Conservation (phyloP, 1,140 invertebrate genomes). For the Anastrepha obliqua region DNA sequence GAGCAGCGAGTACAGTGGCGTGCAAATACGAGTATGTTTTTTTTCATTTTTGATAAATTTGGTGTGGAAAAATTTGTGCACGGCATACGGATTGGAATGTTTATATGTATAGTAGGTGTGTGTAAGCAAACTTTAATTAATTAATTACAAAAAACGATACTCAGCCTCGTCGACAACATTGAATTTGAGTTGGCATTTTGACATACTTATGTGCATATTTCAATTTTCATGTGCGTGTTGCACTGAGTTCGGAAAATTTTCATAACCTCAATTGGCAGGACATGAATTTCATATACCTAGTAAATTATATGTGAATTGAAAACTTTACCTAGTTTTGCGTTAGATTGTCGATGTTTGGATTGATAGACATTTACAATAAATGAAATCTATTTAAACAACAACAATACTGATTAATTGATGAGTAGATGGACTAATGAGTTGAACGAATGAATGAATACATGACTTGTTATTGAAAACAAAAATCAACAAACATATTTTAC, state of each 20-base stretch:
- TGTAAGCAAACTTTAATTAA: slow-evolving; percentile 16
- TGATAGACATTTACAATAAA: slow-evolving; percentile 4
- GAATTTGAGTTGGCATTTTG: not conserved
- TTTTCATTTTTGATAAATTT: not conserved
- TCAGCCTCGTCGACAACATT: not conserved
- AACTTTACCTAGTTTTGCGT: slow-evolving; percentile 43
- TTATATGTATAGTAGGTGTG: not conserved
- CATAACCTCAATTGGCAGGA: slow-evolving; percentile 18
- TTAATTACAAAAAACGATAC: slow-evolving; percentile 1
- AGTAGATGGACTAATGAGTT: not conserved
- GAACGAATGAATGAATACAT: slow-evolving; percentile 6
- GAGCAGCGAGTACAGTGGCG: slow-evolving; percentile 31
- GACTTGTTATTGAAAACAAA: not conserved
- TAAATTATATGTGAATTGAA: not conserved
- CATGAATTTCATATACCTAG: not conserved
- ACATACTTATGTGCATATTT: not conserved
- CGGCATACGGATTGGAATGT: not conserved
- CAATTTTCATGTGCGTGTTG: slow-evolving; percentile 25
- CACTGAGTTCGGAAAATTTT: not conserved
- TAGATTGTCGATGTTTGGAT: not conserved
- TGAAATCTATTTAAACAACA: slow-evolving; percentile 46
- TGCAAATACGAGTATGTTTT: slow-evolving; percentile 2
- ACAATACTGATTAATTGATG: slow-evolving; percentile 45
- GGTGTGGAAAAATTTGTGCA: slow-evolving; percentile 6
- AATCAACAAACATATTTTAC: not conserved